phyloP scores from a whole-genome alignment of 2,888 invertebrate species.

The Scaptomyza reducta region DNA sequence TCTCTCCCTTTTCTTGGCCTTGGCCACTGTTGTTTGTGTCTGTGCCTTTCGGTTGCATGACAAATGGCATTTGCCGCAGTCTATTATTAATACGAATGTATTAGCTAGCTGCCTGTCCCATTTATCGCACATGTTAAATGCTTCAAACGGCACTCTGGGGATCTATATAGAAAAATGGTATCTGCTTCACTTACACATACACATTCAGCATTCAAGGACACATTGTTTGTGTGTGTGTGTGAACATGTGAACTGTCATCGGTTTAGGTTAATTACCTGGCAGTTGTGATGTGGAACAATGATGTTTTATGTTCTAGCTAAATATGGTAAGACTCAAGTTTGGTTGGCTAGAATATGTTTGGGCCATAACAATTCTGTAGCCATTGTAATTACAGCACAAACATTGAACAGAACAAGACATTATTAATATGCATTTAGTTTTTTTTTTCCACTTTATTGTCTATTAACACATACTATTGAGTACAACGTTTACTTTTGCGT shows the following conservation, averaged over 20 bases:
- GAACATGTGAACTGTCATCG: slow-evolving; percentile 45
- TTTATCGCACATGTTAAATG: slow-evolving; percentile 77
- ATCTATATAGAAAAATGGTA: slow-evolving; percentile 60
- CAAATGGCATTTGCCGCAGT: slow-evolving; percentile 71
- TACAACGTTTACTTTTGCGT: slow-evolving; percentile 3
- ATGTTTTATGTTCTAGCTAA: too few relatives aligned
- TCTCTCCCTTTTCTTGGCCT: slow-evolving; percentile 14
- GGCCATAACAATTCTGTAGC: neutral
- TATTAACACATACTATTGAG: slow-evolving; percentile 40
- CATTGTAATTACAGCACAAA: neutral
- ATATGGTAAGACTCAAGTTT: neutral
- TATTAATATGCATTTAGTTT: slow-evolving; percentile 5
- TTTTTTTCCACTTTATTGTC: too few relatives aligned
- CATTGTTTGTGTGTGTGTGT: neutral
- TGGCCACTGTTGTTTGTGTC: neutral
- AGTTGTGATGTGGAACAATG: neutral
- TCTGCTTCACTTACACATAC: slow-evolving; percentile 5
- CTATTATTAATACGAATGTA: slow-evolving; percentile 77
- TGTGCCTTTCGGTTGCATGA: slow-evolving; percentile 47
- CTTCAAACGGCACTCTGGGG: slow-evolving; percentile 68
- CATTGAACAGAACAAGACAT: neutral
- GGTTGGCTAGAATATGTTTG: neutral
- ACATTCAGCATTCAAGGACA: slow-evolving; percentile 31
- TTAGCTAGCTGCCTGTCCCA: slow-evolving; percentile 65
- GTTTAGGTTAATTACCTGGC: slow-evolving; percentile 41